Percentiles rank a stretch among this genome's conserved stretches.
Conservation (phyloP, 1,140 invertebrate species). For the Drosophila rufa region DNA sequence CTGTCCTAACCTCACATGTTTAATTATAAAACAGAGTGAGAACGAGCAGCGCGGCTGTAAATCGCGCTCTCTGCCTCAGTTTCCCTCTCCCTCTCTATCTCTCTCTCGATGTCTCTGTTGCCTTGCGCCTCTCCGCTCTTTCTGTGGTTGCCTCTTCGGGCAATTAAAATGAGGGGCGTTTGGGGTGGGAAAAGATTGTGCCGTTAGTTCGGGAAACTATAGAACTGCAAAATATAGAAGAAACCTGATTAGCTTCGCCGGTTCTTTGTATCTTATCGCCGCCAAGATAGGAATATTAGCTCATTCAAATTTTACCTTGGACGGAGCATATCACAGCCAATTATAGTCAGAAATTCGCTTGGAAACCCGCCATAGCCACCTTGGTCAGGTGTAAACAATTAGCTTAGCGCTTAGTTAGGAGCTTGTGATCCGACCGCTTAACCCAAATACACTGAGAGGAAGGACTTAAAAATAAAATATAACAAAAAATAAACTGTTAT, state of each 20-base stretch:
- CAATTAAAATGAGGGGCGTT: slow-evolving; percentile 24
- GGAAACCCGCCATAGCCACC: slow-evolving; percentile 17
- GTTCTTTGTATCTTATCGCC: slow-evolving; percentile 61
- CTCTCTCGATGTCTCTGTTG: slow-evolving; percentile 11
- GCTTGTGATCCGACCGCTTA: slow-evolving; percentile 21
- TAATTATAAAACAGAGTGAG: slow-evolving; percentile 80
- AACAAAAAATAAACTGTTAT: no score
- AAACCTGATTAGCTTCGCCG: slow-evolving; percentile 46
- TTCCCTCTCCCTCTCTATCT: slow-evolving; percentile 4
- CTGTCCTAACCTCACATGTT: slow-evolving; percentile 80
- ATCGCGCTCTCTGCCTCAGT: slow-evolving; percentile 25
- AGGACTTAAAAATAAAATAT: no score
- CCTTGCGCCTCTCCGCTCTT: slow-evolving; percentile 29
- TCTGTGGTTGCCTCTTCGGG: slow-evolving; percentile 23
- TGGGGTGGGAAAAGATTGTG: slow-evolving; percentile 12
- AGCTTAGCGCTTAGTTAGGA: slow-evolving; percentile 37
- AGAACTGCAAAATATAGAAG: slow-evolving; percentile 60
- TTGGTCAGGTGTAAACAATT: slow-evolving; percentile 56
- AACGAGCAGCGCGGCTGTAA: slow-evolving; percentile 26
- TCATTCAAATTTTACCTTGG: slow-evolving; percentile 37
- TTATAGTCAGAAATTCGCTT: slow-evolving; percentile 24
- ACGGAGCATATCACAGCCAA: slow-evolving; percentile 25
- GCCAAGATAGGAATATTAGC: slow-evolving; percentile 21
- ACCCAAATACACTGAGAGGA: neutral
- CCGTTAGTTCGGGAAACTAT: slow-evolving; percentile 58